Conservation (phyloP, 2,113 vertebrate species). For the Dryoscopus gambensis region DNA sequence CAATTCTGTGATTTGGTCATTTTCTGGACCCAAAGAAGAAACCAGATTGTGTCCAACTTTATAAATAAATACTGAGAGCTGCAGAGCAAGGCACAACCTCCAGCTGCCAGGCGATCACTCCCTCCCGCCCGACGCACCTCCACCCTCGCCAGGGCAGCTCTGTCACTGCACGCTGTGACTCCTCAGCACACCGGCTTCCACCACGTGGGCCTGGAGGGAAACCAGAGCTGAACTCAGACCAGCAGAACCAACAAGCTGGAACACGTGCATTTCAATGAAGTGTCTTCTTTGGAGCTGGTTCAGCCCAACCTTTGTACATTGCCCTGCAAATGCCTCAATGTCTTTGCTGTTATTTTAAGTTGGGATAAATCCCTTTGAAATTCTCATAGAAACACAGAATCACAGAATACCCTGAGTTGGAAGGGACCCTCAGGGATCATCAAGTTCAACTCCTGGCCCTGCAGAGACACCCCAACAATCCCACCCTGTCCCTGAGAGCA, state of each 20-base stretch:
- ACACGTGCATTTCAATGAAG: background rate
- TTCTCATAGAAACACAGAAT: background rate
- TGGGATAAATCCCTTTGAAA: background rate
- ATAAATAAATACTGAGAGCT: background rate
- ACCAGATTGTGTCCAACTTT: background rate
- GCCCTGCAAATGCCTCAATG: background rate
- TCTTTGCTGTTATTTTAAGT: background rate
- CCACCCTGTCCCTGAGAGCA: fast-evolving
- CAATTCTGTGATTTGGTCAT: background rate
- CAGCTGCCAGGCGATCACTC: background rate
- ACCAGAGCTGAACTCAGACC: background rate
- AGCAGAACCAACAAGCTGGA: background rate
- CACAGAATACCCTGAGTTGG: background rate
- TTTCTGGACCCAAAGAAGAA: background rate
- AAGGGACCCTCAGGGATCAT: background rate
- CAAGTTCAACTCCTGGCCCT: fast-evolving
- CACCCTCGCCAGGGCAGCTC: background rate
- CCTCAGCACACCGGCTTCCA: background rate
- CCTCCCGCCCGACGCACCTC: background rate
- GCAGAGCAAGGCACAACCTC: background rate
- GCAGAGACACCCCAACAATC: background rate
- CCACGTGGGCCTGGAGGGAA: background rate
- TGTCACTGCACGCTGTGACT: background rate
- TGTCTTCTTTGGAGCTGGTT: background rate
- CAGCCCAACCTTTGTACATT: background rate